Base-by-base conservation (phyloP, 2,113 vertebrate genomes). In the Rhabdomys dilectus region DNA sequence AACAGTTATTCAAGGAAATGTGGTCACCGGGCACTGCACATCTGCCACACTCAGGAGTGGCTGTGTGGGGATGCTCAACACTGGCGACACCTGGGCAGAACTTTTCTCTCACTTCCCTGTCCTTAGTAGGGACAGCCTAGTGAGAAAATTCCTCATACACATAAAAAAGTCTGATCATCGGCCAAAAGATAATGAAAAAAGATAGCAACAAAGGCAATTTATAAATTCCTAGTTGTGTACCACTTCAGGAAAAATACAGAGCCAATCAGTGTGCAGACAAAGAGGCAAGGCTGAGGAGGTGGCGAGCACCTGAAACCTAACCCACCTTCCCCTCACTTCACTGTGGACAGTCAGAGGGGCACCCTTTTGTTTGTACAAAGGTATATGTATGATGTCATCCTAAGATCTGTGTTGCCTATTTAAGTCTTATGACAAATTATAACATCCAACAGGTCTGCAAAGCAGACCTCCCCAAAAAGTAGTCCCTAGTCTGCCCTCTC, bases 1-100 rank as follows among this genome's bases (percentile, higher is more conserved):
- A 92, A 85, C 2, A 75, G 24, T 36, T 72, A 86, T 64, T 58
- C 51, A 89, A 92, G 95, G 72, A 94, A 96, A 95, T 2, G 85
- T 24, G 19, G 76, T 42, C 60, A 80, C 81, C 29, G 29, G 34
- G 51, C 53, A 92, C 0, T 72, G 51, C 70, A 42, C 45, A 16
- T 19, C 66, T 48, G 53, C 34, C 34, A 72, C 15, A 58, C 0
- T 34, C 15, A 95, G 45, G 26, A 87, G 58, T 39, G 45, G 26
- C 48, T 78, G 62, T 86, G 82, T 42, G 72, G 88, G 16, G 56
- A 16, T 85, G 58, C 19, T 88, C 70, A 70, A 10, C 29, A 1
- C 22, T 85, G 22, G 53, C 56, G 88, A 95, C 77, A 39, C 91
- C 75, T 75, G 21, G 5, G n/a, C 24, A 45, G 89, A 88, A 94